phyloP scores from a whole-genome alignment of 2,888 invertebrate species.

The Tachina grossa region DNA sequence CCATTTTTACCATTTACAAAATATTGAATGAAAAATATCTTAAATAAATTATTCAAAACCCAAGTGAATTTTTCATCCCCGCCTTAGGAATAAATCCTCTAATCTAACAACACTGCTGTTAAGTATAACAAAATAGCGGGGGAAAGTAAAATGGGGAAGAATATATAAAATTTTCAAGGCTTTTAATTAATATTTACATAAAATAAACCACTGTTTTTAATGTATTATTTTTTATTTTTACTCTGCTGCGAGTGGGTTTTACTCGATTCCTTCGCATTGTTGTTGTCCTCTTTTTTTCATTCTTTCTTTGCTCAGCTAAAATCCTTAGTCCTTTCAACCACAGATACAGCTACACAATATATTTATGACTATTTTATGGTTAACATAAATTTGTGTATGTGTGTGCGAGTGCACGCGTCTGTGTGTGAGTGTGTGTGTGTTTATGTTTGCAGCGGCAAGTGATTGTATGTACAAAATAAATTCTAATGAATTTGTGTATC shows the following conservation, averaged over 20 bases:
- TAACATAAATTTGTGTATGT: not conserved
- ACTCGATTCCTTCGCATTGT: not conserved
- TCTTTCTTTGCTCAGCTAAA: not conserved
- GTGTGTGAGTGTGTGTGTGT: not conserved
- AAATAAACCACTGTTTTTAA: conserved; percentile 46
- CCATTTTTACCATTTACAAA: no score
- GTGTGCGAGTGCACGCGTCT: not conserved
- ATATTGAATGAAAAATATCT: no score
- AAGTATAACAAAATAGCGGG: not conserved
- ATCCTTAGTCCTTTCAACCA: conserved; percentile 10
- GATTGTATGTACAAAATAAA: no score
- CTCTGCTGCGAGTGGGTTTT: conserved; percentile 3
- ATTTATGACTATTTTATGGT: conserved; percentile 31
- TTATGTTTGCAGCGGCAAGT: not conserved
- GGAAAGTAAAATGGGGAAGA: not conserved
- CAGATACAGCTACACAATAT: not conserved
- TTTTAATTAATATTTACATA: conserved; percentile 56
- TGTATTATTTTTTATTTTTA: conserved; percentile 33
- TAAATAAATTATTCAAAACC: no score
- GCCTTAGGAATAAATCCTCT: no score
- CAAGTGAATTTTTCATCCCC: no score
- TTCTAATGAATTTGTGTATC: no score
- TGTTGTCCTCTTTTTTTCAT: not conserved
- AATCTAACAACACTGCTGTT: not conserved
- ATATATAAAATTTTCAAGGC: conserved; percentile 39